Evolutionary conservation across 1,140 invertebrate genomes (phyloP).

Genomic region (Philaenus spumarius): DNA sequence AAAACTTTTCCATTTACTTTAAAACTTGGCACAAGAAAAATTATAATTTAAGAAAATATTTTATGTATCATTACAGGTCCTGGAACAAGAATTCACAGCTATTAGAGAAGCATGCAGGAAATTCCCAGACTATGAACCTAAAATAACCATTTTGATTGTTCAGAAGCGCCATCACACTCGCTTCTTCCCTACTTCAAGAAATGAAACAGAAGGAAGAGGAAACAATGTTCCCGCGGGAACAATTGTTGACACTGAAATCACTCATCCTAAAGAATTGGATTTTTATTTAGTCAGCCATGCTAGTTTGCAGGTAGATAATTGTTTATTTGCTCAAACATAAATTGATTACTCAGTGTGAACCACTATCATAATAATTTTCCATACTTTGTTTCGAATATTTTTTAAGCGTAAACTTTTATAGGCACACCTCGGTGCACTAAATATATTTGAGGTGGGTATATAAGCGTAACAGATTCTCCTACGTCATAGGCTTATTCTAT

Average conservation of each 20-base stretch:
- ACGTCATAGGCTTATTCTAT: no score
- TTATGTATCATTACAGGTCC: constrained; percentile 34
- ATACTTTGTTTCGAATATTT: no score
- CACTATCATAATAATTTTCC: no score
- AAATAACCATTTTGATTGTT: constrained; percentile 77
- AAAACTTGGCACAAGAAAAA: no score
- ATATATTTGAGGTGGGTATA: no score
- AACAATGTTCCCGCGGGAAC: constrained; percentile 77
- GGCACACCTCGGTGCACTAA: no score
- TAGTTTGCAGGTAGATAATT: constrained; percentile 53
- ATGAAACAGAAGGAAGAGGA: constrained; percentile 44
- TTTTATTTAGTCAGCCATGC: constrained; percentile 75
- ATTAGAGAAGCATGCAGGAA: constrained; percentile 59
- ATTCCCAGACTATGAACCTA: constrained; percentile 48
- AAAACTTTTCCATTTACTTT: no score
- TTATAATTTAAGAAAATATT: no score
- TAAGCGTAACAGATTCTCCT: no score
- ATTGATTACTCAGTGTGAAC: no score
- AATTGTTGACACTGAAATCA: constrained; percentile 73
- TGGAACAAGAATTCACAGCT: constrained; percentile 53
- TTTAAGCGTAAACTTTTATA: no score
- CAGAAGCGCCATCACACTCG: constrained; percentile 87
- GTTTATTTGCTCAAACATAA: no score
- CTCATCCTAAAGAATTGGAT: constrained; percentile 73
- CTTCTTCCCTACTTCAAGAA: constrained; percentile 49